Percentiles rank a stretch among this genome's conserved stretches.
phyloP scores from a whole-genome alignment of 1,140 invertebrate species.

The Aphelenchoides fujianensis region DNA sequence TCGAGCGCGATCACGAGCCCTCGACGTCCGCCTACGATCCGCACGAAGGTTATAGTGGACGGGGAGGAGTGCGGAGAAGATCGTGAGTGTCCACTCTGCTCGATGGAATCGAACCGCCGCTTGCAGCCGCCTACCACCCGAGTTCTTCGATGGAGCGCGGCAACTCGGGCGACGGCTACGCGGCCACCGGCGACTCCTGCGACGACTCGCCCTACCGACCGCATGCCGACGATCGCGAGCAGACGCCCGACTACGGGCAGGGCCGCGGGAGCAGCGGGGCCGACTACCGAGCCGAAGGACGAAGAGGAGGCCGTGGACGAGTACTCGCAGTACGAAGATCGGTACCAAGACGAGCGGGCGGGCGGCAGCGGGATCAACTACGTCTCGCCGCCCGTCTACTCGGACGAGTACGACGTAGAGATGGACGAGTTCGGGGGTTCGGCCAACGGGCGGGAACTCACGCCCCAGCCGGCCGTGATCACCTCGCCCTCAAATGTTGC shows the following conservation, averaged over 20 bases:
- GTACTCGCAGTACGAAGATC: conserved; percentile 11
- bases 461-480: neutral
- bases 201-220: neutral
- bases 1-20: neutral
- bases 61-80: conserved; percentile 12
- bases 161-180: conserved; percentile 8
- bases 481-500: neutral
- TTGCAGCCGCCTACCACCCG: conserved; percentile 8
- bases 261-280: neutral
- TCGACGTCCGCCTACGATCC: conserved; percentile 1
- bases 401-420: conserved; percentile 33
- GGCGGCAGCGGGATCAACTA: neutral
- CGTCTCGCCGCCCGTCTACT: conserved; percentile 1
- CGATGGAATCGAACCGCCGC: neutral
- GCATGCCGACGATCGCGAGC: neutral
- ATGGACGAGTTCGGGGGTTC: conserved; percentile 29
- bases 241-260: conserved; percentile 5
- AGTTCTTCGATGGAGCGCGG: conserved; percentile 12
- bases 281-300: neutral
- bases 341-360: conserved; percentile 66
- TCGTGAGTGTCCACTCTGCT: neutral
- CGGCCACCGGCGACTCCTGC: neutral
- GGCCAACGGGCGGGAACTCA: neutral
- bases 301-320: neutral
- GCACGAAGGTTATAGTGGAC: neutral